phyloP scores from a whole-genome alignment of 2,797 vertebrate genomes.

The Leptodactylus fallax region DNA sequence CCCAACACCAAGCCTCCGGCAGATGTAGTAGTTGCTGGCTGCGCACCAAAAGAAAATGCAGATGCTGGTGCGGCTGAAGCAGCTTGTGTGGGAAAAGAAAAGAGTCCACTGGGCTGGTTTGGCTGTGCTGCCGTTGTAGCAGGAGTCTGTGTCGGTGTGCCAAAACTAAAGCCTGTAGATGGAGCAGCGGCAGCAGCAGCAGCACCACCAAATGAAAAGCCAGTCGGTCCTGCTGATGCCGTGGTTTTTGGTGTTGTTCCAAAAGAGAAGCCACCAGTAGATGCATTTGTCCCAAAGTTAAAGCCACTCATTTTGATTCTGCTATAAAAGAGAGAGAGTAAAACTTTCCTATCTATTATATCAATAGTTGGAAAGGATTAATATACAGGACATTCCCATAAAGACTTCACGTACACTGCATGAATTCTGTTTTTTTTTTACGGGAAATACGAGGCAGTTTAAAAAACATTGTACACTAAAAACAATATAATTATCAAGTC shows the following conservation, averaged over 20 bases:
- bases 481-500: too few relatives aligned
- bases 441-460: too few relatives aligned
- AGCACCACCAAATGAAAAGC: slow-evolving; percentile 71
- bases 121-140: not conserved
- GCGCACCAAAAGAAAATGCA: slow-evolving; percentile 76
- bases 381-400: not conserved
- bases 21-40: slow-evolving; percentile 49
- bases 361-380: not conserved
- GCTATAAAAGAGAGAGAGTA: not conserved
- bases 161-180: slow-evolving; percentile 77
- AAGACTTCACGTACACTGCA: too few relatives aligned
- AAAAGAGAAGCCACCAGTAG: slow-evolving; percentile 79
- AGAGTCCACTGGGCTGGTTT: slow-evolving; percentile 70
- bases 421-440: too few relatives aligned
- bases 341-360: too few relatives aligned
- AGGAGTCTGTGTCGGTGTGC: slow-evolving; percentile 68
- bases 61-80: slow-evolving; percentile 66
- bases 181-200: slow-evolving; percentile 64
- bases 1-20: slow-evolving; percentile 76
- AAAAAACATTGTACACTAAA: too few relatives aligned
- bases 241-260: slow-evolving; percentile 77
- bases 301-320: slow-evolving; percentile 81
- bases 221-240: slow-evolving; percentile 66
- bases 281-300: slow-evolving; percentile 75
- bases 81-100: slow-evolving; percentile 72